Evolutionary conservation across 2,888 invertebrate species (phyloP), one percentile per base, ranked within the genome.

Genomic region (Rosalia funebris): DNA sequence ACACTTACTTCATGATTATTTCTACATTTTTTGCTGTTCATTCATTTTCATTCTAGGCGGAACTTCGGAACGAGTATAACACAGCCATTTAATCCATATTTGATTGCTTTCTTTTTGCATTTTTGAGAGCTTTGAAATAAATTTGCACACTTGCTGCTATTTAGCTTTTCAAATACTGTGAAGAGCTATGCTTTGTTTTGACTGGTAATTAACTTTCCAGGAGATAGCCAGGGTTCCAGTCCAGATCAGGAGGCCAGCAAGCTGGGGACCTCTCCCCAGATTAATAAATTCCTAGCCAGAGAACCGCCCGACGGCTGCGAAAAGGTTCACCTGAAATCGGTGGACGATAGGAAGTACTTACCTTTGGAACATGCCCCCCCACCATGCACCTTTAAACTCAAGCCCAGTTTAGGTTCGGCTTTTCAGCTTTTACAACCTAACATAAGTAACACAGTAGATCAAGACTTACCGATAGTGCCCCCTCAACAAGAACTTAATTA

Each of bases 251-350:
- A 91, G 71, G 85, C 87, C 58, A 86, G 87, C 69, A 87, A 88
- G 74, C 84, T 89, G 60, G 91, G 91, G 53, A 90, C 92, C 60
- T 93, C 93, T 63, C 93, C 93, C 34, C 91, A 91, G 80, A 92
- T 93, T 77, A 92, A 93, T 81, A 87, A 89, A 77, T 93, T 93
- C 82, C 85, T 93, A 77, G 92, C 93, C 34, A 85, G 94, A 52
- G 93, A 93, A 82, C 94, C 94, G 48, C 94, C 94, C 16, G 93
- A 94, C 84, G 94, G 94, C 77, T 94, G 93, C 85, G 93, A 94
- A 85, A 91, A 90, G 83, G 91, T 91, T 68, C 89, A 87, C 78
- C 84, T 66, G 36, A 69, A 72, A 44, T 66, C 70, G 1, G 17
- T 70, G 42, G 66, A 63, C 31, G 82, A 60, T 69, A 81, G 71